A percentile compares a stretch with the other conserved stretches of the same genome.
phyloP scores from a whole-genome alignment of 2,888 invertebrate species.

The Strigamia maritima region DNA sequence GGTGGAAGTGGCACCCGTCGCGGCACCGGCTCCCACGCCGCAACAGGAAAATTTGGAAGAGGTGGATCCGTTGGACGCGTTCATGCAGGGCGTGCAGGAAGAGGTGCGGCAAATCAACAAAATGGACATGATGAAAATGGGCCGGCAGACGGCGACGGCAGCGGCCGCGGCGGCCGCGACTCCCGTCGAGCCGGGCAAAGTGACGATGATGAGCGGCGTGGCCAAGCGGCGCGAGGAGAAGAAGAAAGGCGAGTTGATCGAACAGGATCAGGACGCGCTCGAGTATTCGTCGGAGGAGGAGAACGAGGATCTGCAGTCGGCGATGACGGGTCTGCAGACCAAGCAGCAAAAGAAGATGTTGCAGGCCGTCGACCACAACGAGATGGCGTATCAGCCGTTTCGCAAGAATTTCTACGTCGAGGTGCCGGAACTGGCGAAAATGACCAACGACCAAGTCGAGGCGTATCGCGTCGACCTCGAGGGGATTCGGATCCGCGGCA shows the following conservation, averaged over 20 bases:
- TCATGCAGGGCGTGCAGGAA: conserved; percentile 80
- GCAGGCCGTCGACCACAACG: conserved; percentile 85
- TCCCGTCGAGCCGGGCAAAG: conserved; percentile 47
- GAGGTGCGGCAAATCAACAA: conserved; percentile 79
- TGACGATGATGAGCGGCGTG: conserved; percentile 73
- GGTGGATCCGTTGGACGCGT: conserved; percentile 94
- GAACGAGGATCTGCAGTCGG: conserved; percentile 80
- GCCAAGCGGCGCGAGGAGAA: conserved; percentile 69
- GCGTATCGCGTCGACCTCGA: conserved; percentile 69
- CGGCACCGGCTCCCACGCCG: conserved; percentile 51
- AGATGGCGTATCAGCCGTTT: conserved; percentile 81
- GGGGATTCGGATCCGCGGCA: conserved; percentile 92
- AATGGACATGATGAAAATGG: conserved; percentile 57
- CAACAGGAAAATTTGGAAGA: conserved; percentile 66
- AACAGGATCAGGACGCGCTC: conserved; percentile 95
- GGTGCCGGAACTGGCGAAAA: conserved; percentile 87
- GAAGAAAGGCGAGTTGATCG: conserved; percentile 95
- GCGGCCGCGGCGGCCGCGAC: not conserved
- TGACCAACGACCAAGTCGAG: conserved; percentile 70
- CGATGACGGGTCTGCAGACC: conserved; percentile 82
- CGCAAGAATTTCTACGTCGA: conserved; percentile 97
- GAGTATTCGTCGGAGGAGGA: conserved; percentile 97
- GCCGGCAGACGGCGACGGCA: conserved; percentile 13
- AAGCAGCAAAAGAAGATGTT: conserved; percentile 89
- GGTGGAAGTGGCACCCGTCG: conserved; percentile 53